Percentiles rank a stretch among this genome's conserved stretches.
These are phyloP conservation scores for Drepana falcataria DNA, from an alignment of 2,888 invertebrate genomes.

Conservation along the genomic window DNA sequence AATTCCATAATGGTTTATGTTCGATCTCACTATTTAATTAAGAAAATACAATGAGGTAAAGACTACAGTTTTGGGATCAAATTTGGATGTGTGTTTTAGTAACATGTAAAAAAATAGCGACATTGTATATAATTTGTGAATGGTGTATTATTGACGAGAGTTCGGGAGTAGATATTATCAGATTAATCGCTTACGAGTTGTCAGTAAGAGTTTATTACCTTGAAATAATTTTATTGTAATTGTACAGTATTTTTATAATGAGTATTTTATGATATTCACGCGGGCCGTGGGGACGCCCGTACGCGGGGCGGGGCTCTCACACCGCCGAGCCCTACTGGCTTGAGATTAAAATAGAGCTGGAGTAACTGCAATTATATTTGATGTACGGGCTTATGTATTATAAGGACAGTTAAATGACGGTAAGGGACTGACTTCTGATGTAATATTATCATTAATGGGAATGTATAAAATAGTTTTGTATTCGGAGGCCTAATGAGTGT, in stretches of 20 bases:
- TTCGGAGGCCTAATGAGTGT: slow-evolving; percentile 61
- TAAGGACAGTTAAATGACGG: slow-evolving; percentile 64
- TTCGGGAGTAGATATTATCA: slow-evolving; percentile 50
- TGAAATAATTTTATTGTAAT: slow-evolving; percentile 66
- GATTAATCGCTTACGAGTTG: slow-evolving; percentile 60
- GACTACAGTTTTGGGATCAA: slow-evolving; percentile 78
- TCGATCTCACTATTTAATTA: slow-evolving; percentile 79
- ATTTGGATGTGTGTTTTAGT: slow-evolving; percentile 76
- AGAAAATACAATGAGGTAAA: slow-evolving; percentile 77
- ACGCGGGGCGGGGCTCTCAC: slow-evolving; percentile 6
- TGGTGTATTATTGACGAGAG: slow-evolving; percentile 66
- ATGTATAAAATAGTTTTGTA: slow-evolving; percentile 68
- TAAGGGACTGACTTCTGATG: slow-evolving; percentile 72
- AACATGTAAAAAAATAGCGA: slow-evolving; percentile 68
- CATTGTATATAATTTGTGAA: slow-evolving; percentile 75
- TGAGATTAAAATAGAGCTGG: slow-evolving; percentile 71
- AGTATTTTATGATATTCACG: slow-evolving; percentile 66
- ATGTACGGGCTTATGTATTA: slow-evolving; percentile 68
- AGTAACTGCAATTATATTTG: slow-evolving; percentile 66
- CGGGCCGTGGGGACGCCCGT: slow-evolving; percentile 26
- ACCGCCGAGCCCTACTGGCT: slow-evolving; percentile 29
- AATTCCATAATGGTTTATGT: slow-evolving; percentile 70
- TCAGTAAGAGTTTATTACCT: slow-evolving; percentile 69
- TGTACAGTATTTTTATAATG: slow-evolving; percentile 78
- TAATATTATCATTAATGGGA: slow-evolving; percentile 70